Evolutionary conservation across 1,140 invertebrate genomes (phyloP).

Genomic region (Bradysia coprophila): DNA sequence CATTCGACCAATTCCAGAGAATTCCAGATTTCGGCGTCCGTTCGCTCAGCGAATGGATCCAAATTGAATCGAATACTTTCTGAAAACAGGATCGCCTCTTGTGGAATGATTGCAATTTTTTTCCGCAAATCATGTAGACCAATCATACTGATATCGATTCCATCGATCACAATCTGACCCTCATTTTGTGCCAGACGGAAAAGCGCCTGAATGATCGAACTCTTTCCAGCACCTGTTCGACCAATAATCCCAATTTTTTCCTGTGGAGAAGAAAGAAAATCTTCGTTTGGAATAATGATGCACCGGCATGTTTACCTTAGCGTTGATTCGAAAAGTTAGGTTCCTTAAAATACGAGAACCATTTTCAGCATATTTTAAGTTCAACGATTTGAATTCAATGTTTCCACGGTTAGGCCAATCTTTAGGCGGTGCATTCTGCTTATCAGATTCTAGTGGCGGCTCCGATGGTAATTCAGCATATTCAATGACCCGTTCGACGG

Average conservation of each 20-base stretch:
- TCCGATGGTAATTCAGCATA: constrained; percentile 52
- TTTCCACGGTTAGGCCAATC: constrained; percentile 54
- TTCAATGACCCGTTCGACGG: constrained; percentile 69
- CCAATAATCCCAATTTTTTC: constrained; percentile 23
- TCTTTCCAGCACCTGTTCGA: constrained; percentile 3
- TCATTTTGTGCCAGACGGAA: constrained; percentile 46
- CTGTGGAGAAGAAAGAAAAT: constrained; percentile 18
- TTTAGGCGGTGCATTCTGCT: constrained; percentile 26
- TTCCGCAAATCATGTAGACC: constrained; percentile 28
- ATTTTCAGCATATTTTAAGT: constrained; percentile 38
- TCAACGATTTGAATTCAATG: constrained; percentile 46
- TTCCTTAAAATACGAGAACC: constrained; percentile 51
- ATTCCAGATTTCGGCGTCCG: constrained; percentile 43
- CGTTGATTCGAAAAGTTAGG: constrained; percentile 36
- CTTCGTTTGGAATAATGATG: not conserved
- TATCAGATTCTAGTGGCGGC: constrained; percentile 28
- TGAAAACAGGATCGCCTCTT: constrained; percentile 45
- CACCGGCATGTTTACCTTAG: constrained; percentile 12
- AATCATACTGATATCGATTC: constrained; percentile 29
- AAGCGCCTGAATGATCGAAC: constrained; percentile 49
- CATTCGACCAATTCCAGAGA: constrained; percentile 38
- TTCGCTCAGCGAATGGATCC: constrained; percentile 37
- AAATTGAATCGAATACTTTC: constrained; percentile 36
- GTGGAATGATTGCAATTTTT: constrained; percentile 47
- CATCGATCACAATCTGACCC: constrained; percentile 44